Base-by-base conservation (phyloP, 2,797 vertebrate species). In the Characodon lateralis region DNA sequence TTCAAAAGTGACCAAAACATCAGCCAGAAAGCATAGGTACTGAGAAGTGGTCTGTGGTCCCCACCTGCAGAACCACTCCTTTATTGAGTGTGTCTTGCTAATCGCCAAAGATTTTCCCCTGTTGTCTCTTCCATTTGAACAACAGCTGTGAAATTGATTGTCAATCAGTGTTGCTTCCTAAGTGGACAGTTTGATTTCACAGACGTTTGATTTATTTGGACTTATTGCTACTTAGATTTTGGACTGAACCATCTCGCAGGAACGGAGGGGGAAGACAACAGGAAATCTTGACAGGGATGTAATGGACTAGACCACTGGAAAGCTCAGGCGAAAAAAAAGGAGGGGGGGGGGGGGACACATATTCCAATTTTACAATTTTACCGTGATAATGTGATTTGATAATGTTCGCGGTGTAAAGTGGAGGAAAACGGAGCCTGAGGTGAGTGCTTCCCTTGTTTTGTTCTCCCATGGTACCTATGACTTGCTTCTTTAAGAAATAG, bases 211-310 rank as follows among this genome's bases (percentile, higher is more conserved):
- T 35, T 35, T 35, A 2, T 2, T 35, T 35, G 31, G 31, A 35
- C 3, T 2, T 35, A 95, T 94, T 91, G 93, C 95, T 94, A 94
- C 94, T 95, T 95, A 95, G 93, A 95, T 94, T 94, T 93, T 93
- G 94, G 95, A 81, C 93, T 81, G 78, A 94, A 96, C 96, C 96
- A 96, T 94, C 74, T 9, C 72, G 78, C 76, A 8, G 78, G 77
- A 89, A 72, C 83, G 69, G 85, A 77, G 31, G 31, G 31, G 78
- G 76, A 35, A 66, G 87, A 83, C 91, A 89, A 88, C 91, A 94
- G 92, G 92, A 95, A 94, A 94, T 92, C 89, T 95, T 92, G 93
- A 92, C 93, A 93, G 93, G 90, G 93, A 94, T 93, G 90, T 93
- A 94, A 95, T 94, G 93, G 93, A 94, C 93, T 92, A 93, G 93